Evolutionary conservation across 2,797 vertebrate genomes (phyloP).

Genomic region (Pristis pectinata): DNA sequence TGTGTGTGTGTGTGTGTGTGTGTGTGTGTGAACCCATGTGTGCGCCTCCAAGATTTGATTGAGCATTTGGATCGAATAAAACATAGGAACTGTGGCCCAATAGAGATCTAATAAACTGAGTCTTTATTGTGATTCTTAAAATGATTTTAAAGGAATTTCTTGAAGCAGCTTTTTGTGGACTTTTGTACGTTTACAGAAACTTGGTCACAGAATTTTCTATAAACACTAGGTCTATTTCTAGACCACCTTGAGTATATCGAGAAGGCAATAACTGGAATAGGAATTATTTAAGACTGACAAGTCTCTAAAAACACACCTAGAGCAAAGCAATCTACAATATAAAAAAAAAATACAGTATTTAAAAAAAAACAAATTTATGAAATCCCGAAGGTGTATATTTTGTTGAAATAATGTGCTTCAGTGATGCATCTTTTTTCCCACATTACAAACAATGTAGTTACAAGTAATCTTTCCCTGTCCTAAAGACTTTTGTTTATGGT

Average conservation of each 20-base stretch:
- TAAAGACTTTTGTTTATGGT: conserved; percentile 16
- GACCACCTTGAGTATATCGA: conserved; percentile 27
- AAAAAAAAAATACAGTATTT: conserved; percentile 28
- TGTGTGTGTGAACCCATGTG: neutral
- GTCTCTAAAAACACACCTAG: conserved; percentile 31
- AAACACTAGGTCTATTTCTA: conserved; percentile 35
- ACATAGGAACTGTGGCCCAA: conserved; percentile 22
- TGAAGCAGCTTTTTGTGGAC: conserved; percentile 33
- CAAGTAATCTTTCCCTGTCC: conserved; percentile 10
- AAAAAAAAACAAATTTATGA: conserved; percentile 28
- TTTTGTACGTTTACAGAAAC: conserved; percentile 35
- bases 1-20: neutral
- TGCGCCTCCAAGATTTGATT: conserved; percentile 14
- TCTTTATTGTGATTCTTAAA: conserved; percentile 25
- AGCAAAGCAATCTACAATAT: conserved; percentile 32
- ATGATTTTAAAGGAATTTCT: conserved; percentile 28
- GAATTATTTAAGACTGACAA: conserved; percentile 37
- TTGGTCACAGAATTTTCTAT: conserved; percentile 33
- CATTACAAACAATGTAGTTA: conserved; percentile 27
- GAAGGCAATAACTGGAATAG: conserved; percentile 38
- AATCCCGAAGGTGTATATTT: conserved; percentile 34
- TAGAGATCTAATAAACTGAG: conserved; percentile 19
- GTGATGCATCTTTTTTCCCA: neutral
- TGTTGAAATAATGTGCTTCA: conserved; percentile 30
- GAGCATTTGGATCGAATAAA: conserved; percentile 17